These are phyloP conservation scores for Otis tarda DNA, from an alignment of 2,113 vertebrate species.

Conservation along the genomic window DNA sequence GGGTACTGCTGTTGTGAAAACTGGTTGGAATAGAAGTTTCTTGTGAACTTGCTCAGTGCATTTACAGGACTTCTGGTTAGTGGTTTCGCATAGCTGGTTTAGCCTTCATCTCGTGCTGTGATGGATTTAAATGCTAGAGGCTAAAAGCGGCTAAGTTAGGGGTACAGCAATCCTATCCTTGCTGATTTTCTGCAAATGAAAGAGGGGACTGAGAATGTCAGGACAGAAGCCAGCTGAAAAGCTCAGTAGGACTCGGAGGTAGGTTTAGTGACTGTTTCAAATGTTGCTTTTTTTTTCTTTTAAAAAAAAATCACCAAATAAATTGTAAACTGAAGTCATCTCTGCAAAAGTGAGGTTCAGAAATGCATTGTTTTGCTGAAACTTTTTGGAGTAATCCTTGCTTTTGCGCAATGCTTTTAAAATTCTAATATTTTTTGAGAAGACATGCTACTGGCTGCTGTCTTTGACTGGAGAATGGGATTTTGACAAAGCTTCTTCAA, in stretches of 20 bases:
- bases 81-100: not conserved
- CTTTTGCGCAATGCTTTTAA: not conserved
- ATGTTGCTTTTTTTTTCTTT: not conserved
- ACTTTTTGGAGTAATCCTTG: not conserved
- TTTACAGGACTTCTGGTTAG: not conserved
- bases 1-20: not conserved
- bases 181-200: not conserved
- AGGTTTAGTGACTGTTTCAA: not conserved
- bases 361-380: not conserved
- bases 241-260: not conserved
- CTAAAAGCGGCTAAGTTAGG: not conserved
- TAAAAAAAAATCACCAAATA: not conserved
- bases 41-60: not conserved
- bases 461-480: not conserved
- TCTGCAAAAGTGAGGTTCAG: not conserved
- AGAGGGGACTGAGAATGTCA: not conserved
- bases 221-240: not conserved
- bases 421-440: not conserved
- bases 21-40: not conserved
- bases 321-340: not conserved
- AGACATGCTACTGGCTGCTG: rapidly evolving
- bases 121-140: not conserved
- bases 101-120: not conserved
- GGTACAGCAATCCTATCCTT: not conserved
- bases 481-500: not conserved